Conservation (phyloP, 1,140 invertebrate species). For the Gonioctena quinquepunctata region DNA sequence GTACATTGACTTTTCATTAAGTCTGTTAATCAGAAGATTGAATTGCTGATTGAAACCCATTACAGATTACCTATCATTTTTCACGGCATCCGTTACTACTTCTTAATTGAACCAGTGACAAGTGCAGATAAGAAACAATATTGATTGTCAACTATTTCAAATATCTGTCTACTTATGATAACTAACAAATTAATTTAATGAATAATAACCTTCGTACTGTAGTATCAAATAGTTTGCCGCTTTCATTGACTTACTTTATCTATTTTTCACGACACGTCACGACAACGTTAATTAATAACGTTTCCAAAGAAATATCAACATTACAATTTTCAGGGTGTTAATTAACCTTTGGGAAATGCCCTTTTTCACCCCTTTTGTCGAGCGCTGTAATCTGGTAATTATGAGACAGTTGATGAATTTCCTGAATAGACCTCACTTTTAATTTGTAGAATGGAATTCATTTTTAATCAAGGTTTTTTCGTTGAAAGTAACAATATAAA, state of each 20-base stretch:
- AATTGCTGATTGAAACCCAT: neutral
- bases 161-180: conserved; percentile 2
- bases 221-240: neutral
- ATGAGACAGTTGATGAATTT: neutral
- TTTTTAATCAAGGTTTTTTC: neutral
- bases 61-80: neutral
- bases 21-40: neutral
- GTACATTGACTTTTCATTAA: neutral
- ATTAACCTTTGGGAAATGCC: neutral
- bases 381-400: neutral
- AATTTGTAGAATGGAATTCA: neutral
- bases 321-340: neutral
- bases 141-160: neutral
- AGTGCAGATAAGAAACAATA: conserved; percentile 1
- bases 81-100: neutral
- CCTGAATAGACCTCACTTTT: neutral
- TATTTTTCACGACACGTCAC: neutral
- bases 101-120: conserved; percentile 3
- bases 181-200: neutral
- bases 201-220: neutral
- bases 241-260: neutral
- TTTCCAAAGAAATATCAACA: neutral
- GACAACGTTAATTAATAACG: neutral
- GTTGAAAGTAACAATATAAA: too few relatives aligned
- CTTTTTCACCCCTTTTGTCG: neutral